Evolutionary conservation across 2,113 vertebrate species (phyloP), one percentile per base, ranked within the genome.

Genomic region (Macroglossus sobrinus): DNA sequence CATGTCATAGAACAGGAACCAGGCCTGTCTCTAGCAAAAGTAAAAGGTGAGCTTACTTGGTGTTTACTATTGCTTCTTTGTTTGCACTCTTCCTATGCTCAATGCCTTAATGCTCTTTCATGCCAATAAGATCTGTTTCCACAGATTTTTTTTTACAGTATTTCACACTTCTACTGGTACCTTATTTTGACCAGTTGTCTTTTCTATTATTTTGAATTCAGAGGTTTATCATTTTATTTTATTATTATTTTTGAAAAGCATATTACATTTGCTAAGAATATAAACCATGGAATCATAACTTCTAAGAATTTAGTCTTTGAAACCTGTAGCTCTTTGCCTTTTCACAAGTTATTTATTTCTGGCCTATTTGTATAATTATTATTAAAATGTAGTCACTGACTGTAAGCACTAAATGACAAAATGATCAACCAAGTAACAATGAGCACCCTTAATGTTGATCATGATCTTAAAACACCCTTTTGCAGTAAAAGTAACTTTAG

Each of bases 141-240:
- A 75, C 1, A 86, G 33, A 13, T 76, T 66, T 43, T 47, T 50
- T 50, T 50, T 78, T 71, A 4, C 21, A 85, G 64, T 38, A n/a
- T 3, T 59, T 14, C 2, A 1, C 7, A 24, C 47, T 61, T 87
- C 9, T 1, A 33, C 8, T 66, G 35, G 7, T 16, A 50, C 13
- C 4, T 21, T 81, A 53, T 63, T 92, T 71, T 87, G 13, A 82
- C 14, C 8, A 59, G 8, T 61, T 94, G 13, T 64, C n/a, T 88
- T 74, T 74, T 95, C 55, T 6, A 78, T 91, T 74, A 45, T 5
- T 89, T 81, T 78, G 22, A 13, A 71, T 84, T 43, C 61, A 78
- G 11, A 40, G 4, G 10, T 12, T 63, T 78, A 45, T 59, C 2
- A 22, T 50, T 69, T 19, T 45, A 50, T 50, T 50, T 50, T 50